Base-by-base conservation (phyloP, 2,113 vertebrate genomes). In the Anolis sagrei region DNA sequence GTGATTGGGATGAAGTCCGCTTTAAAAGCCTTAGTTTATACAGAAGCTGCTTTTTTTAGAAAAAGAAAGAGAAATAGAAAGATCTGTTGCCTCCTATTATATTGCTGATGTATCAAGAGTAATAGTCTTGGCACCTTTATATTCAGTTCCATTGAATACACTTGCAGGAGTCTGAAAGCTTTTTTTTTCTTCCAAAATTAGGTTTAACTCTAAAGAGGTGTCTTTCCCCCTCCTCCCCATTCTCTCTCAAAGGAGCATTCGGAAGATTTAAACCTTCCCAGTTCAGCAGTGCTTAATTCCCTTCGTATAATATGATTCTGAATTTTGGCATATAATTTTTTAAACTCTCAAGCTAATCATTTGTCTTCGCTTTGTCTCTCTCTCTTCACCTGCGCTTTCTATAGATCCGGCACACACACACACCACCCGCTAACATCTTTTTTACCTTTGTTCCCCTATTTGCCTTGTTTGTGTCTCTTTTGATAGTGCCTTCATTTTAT, bases 21-120 rank as follows among this genome's bases (percentile, higher is more conserved):
- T 95, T 86, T 96, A 94, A 96, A 96, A 96, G 95, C 91, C 86
- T 87, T 92, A 90, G 94, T 95, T 95, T 93, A 94, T 88, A 90
- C 88, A 92, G 93, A 92, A 87, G 74, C 91, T 58, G 91, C 95
- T 96, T 68, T 68, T 68, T 68, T 29, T 49, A 29, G 13, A 51
- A 39, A 21, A 74, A 74, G 51, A 49, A 32, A 5, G n/a, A 39
- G 18, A 14, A 4, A 23, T 27, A 96, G 95, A 94, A 95, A 93
- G 95, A 92, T 82, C 87, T 79, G 61, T 90, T 90, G 91, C 92
- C 86, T 95, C 86, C 66, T 94, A 95, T 95, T 90, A 91, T 89
- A 93, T 89, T 2, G 39, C 92, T 89, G 91, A 87, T 7, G 87
- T 92, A 84, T 88, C 88, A 90, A 95, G 91, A 95, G 94, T 96